Conservation (phyloP, 2,797 vertebrate species). For the Micropoecilia bifurca region DNA sequence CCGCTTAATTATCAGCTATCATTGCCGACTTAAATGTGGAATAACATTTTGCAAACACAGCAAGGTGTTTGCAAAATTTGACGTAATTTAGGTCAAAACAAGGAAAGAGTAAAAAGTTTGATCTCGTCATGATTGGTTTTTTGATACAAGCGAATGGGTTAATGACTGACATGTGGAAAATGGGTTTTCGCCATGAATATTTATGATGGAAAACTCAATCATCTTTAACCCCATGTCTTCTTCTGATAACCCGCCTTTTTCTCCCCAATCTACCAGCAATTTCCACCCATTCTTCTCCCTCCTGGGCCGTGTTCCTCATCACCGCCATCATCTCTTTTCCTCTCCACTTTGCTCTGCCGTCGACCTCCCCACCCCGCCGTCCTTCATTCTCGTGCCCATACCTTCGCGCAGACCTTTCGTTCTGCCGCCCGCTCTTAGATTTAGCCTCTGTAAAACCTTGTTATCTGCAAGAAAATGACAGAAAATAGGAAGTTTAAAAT, state of each 20-base stretch:
- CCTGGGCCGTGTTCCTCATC: conserved; percentile 33
- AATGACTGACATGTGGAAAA: conserved; percentile 6
- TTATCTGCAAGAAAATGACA: conserved; percentile 50
- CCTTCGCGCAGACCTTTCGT: conserved; percentile 46
- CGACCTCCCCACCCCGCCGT: conserved; percentile 15
- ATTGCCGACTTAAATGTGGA: not conserved
- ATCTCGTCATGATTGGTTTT: conserved; percentile 7
- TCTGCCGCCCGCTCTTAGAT: conserved; percentile 44
- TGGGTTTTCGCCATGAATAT: conserved; percentile 15
- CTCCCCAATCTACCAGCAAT: conserved; percentile 6
- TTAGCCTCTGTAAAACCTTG: conserved; percentile 49
- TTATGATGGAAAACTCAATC: conserved; percentile 22
- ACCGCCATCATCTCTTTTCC: conserved; percentile 28
- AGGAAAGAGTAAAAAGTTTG: not conserved
- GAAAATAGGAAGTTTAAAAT: conserved; percentile 23
- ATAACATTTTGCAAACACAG: too few relatives aligned
- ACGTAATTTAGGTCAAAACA: not conserved
- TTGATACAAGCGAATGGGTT: not conserved
- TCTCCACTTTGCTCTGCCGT: conserved; percentile 20
- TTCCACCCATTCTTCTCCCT: conserved; percentile 15
- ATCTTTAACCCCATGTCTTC: conserved; percentile 24
- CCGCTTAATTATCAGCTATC: conserved; percentile 13
- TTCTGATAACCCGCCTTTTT: conserved; percentile 15
- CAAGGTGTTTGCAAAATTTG: too few relatives aligned
- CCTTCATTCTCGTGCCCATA: conserved; percentile 41